These are phyloP conservation scores for Oryzias celebensis DNA, from an alignment of 2,113 vertebrate genomes.

Conservation along the genomic window DNA sequence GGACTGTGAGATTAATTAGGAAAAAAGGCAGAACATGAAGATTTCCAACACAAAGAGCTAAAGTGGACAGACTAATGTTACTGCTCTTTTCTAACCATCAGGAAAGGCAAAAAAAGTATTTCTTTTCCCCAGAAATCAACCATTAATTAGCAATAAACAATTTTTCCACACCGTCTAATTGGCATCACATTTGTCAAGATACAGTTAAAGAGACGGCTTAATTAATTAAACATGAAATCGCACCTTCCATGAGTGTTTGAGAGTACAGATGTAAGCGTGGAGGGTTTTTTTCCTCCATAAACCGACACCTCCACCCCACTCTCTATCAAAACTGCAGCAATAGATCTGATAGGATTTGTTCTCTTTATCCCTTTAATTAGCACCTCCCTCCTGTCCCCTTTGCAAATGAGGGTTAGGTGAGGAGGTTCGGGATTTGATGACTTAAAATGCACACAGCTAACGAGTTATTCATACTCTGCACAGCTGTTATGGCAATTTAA, in stretches of 20 bases:
- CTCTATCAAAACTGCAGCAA: conserved; percentile 44
- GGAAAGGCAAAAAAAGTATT: conserved; percentile 45
- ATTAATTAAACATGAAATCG: conserved; percentile 82
- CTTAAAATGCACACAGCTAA: conserved; percentile 80
- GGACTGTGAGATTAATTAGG: too few species aligned
- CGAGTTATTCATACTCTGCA: conserved; percentile 77
- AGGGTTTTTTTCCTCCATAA: conserved; percentile 12
- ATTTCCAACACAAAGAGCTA: too few species aligned
- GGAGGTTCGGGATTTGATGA: conserved; percentile 75
- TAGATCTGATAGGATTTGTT: conserved; percentile 78
- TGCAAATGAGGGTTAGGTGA: conserved; percentile 79
- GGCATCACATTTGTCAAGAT: conserved; percentile 75
- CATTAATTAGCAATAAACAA: conserved; percentile 77
- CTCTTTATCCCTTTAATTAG: conserved; percentile 84
- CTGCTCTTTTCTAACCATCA: conserved; percentile 47
- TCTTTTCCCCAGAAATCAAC: conserved; percentile 64
- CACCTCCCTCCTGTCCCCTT: conserved; percentile 80
- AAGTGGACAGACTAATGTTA: neutral
- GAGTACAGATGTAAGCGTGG: conserved; percentile 76
- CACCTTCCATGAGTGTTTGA: conserved; percentile 76
- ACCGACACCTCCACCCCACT: conserved; percentile 47
- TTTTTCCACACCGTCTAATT: conserved; percentile 74
- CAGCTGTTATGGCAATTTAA: conserved; percentile 78
- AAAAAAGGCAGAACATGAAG: too few species aligned
- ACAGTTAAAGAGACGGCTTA: conserved; percentile 76